Conservation (phyloP, 2,888 invertebrate genomes). For the Atherix ibis region DNA sequence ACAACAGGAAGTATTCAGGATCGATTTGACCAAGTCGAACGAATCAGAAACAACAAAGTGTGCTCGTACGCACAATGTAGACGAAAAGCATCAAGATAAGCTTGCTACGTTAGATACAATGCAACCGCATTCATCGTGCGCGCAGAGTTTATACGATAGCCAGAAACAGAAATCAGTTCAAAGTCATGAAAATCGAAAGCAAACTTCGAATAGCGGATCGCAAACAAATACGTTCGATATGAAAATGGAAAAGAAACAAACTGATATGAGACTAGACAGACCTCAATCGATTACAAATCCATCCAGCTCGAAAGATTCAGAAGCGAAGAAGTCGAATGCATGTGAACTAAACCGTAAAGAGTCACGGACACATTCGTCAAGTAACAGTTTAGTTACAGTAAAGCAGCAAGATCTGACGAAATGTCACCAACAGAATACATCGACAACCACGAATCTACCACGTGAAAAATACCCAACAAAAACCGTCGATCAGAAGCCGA, state of each 20-base stretch:
- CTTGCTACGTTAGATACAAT: not conserved
- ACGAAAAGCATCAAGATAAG: not conserved
- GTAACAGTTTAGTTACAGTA: not conserved
- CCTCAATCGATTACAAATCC: not conserved
- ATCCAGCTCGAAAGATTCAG: not conserved
- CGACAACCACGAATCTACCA: conserved; percentile 1
- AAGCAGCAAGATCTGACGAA: conserved; percentile 7
- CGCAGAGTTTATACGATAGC: not conserved
- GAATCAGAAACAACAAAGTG: not conserved
- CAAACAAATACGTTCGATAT: not conserved
- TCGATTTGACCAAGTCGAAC: conserved; percentile 8
- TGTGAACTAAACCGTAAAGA: conserved; percentile 2
- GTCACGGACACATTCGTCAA: not conserved
- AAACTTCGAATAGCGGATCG: not conserved
- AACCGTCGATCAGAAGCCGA: conserved; percentile 13
- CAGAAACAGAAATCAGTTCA: not conserved
- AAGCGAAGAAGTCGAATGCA: conserved; percentile 1
- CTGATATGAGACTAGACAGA: not conserved
- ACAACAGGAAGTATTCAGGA: conserved; percentile 9
- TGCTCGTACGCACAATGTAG: too few species aligned
- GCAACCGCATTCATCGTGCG: too few species aligned
- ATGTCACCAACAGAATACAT: conserved; percentile 3
- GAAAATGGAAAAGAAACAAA: conserved; percentile 5
- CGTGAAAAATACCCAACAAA: conserved; percentile 11
- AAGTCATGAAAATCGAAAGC: too few species aligned